phyloP scores from a whole-genome alignment of 2,797 vertebrate genomes.

The Apodemus agrarius region DNA sequence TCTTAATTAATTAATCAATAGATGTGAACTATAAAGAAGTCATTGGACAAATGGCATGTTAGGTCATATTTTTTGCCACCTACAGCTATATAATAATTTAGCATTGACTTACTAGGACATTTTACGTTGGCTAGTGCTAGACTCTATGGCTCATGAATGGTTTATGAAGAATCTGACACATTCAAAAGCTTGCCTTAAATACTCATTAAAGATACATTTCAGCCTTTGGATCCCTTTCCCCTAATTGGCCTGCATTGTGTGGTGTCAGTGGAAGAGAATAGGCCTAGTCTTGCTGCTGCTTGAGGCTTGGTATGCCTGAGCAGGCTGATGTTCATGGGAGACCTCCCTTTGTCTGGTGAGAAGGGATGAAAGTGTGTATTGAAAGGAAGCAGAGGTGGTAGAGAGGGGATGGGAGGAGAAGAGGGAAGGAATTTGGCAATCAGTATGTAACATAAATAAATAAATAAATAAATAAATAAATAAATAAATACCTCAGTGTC shows the following conservation, averaged over 20 bases:
- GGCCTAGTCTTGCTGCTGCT: neutral
- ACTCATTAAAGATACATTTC: neutral
- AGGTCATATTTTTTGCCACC: neutral
- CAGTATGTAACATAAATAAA: neutral
- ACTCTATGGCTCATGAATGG: neutral
- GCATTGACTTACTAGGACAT: neutral
- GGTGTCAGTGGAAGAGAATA: neutral
- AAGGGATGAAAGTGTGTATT: neutral
- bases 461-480: neutral
- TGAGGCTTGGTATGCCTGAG: neutral
- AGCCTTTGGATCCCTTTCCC: neutral
- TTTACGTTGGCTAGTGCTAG: neutral
- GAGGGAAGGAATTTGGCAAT: neutral
- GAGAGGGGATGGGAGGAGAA: neutral
- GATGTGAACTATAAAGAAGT: neutral
- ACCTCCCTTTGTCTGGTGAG: neutral
- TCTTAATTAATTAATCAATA: neutral
- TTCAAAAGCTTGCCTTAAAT: neutral
- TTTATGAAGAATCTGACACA: neutral
- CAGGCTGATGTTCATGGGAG: neutral
- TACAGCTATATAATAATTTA: neutral
- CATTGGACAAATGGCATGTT: neutral
- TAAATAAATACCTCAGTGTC: neutral
- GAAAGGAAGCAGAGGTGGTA: neutral
- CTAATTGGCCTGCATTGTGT: neutral